Base-by-base conservation (phyloP, 2,797 vertebrate genomes). In the Premnoplex brunnescens region DNA sequence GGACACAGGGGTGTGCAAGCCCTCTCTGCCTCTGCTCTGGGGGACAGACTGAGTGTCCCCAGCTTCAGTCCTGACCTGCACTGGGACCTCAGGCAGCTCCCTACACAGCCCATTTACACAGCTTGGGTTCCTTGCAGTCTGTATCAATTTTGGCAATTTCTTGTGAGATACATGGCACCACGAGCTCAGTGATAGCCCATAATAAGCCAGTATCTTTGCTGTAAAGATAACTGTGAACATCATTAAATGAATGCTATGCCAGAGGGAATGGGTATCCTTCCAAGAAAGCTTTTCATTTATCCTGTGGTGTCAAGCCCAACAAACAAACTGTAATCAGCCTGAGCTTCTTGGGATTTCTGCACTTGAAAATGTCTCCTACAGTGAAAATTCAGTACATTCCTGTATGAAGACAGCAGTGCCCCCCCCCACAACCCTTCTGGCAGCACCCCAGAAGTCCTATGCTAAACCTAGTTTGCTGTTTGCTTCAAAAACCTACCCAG, bases 221-320 rank as follows among this genome's bases (percentile, higher is more conserved):
- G 66, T 93, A 86, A 93, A 86, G 85, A 95, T 88, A 90, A 94
- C 92, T 95, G 88, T 91, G 95, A 90, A 66, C 66, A 93, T 78
- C 64, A 80, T 81, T 86, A 81, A 93, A 86, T 55, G 73, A 90
- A 86, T 91, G 76, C 36, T 84, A 13, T 86, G 90, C 91, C 91
- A 68, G 79, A 28, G 89, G 79, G 82, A 91, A 76, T 46, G 85
- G 58, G 73, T 94, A 84, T 86, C 76, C 79, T 91, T 97, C 94
- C 95, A 97, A 94, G 73, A 95, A 86, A 88, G 66, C 54, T 93
- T 93, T 78, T 89, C 62, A 84, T 95, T 95, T 97, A 84, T 88
- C 80, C 89, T 89, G 73, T 28, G 44, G 73, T 88, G 77, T 91
- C 80, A 82, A 73, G 58, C 86, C 86, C 88, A 91, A 84, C 80